phyloP scores from a whole-genome alignment of 2,888 invertebrate genomes.

The Ochlodes sylvanus region DNA sequence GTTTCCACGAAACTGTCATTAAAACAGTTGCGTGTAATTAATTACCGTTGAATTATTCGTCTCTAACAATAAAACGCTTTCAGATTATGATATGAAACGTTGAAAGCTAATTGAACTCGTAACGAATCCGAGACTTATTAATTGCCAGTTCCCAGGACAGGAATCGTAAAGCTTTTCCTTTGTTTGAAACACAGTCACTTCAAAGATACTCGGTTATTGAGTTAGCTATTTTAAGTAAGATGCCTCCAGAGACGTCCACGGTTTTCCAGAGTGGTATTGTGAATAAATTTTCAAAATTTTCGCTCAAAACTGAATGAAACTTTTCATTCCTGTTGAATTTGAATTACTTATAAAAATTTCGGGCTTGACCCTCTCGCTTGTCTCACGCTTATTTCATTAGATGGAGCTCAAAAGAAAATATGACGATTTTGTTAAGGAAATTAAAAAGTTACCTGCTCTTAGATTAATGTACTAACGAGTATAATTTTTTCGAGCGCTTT shows the following conservation, averaged over 20 bases:
- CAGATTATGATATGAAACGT: conserved; percentile 77
- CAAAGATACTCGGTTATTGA: conserved; percentile 65
- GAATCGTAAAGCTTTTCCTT: conserved; percentile 69
- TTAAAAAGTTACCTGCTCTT: conserved; percentile 79
- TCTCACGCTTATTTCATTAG: conserved; percentile 71
- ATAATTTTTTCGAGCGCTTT: conserved; percentile 33
- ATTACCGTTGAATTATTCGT: conserved; percentile 59
- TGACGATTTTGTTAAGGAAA: conserved; percentile 73
- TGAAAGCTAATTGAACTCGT: conserved; percentile 76
- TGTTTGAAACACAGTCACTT: conserved; percentile 65
- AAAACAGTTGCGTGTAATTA: conserved; percentile 72
- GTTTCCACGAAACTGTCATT: conserved; percentile 60
- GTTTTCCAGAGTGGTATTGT: conserved; percentile 50
- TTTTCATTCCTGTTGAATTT: conserved; percentile 54
- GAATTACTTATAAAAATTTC: conserved; percentile 70
- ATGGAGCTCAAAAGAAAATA: conserved; percentile 71
- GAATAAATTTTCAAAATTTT: conserved; percentile 52
- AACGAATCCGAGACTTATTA: conserved; percentile 79
- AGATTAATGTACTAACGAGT: conserved; percentile 72
- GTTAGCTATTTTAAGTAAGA: conserved; percentile 61
- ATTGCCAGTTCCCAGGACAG: conserved; percentile 61
- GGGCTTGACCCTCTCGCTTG: conserved; percentile 54
- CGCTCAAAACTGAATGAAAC: conserved; percentile 53
- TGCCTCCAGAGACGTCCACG: conserved; percentile 49
- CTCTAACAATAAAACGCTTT: conserved; percentile 73